Percentiles rank a stretch among this genome's conserved stretches.
phyloP scores from a whole-genome alignment of 2,113 vertebrate species.

The Neomonachus schauinslandi region DNA sequence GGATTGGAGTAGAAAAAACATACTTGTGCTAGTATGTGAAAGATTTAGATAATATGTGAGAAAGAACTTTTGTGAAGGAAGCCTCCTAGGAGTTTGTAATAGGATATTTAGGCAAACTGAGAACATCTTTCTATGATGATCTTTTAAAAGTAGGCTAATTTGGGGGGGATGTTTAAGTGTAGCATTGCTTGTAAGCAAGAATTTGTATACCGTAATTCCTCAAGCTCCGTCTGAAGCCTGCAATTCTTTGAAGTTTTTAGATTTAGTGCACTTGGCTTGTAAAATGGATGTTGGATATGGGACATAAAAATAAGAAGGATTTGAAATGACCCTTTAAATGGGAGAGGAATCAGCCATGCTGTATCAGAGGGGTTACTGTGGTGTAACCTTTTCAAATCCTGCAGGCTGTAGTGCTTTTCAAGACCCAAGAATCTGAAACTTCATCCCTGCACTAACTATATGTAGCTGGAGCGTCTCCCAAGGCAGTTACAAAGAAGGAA shows the following conservation, averaged over 20 bases:
- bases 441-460: background rate
- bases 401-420: background rate
- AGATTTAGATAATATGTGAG: background rate
- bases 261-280: background rate
- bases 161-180: background rate
- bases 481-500: background rate
- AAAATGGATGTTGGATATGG: background rate
- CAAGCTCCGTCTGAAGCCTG: background rate
- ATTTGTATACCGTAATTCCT: background rate
- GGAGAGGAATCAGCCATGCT: background rate
- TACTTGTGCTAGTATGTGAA: background rate
- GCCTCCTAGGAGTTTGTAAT: background rate
- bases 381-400: background rate
- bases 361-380: background rate
- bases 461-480: background rate
- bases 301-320: constrained; percentile 13
- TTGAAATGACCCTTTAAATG: constrained; percentile 27
- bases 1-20: background rate
- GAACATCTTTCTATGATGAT: background rate
- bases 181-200: background rate
- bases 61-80: background rate
- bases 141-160: constrained; percentile 12
- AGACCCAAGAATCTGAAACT: constrained; percentile 14
- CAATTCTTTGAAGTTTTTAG: constrained; percentile 39
- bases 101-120: background rate